These are phyloP conservation scores for Mus spicilegus DNA, from an alignment of 2,113 vertebrate genomes.

Conservation along the genomic window DNA sequence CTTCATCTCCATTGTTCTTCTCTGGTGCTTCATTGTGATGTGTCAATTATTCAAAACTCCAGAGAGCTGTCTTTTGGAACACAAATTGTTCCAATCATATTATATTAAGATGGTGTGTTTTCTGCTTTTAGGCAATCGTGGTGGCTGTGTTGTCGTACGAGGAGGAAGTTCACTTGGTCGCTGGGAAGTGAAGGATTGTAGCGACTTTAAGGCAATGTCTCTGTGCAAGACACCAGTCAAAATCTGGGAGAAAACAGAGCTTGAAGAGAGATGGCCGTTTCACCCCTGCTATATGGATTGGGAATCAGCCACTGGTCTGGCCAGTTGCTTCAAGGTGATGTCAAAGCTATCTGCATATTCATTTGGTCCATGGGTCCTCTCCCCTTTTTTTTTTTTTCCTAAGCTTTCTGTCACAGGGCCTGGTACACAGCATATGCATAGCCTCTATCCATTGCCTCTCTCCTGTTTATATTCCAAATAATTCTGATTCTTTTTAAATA, in stretches of 20 bases:
- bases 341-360: background rate
- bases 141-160: slow-evolving; percentile 93
- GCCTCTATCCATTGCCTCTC: slow-evolving; percentile 17
- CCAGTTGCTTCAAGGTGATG: slow-evolving; percentile 93
- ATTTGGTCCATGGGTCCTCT: background rate
- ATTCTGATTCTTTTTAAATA: background rate
- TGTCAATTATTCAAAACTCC: slow-evolving; percentile 52
- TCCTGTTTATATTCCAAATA: slow-evolving; percentile 37
- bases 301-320: slow-evolving; percentile 91
- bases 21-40: slow-evolving; percentile 46
- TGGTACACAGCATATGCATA: background rate
- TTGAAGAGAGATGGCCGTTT: slow-evolving; percentile 85
- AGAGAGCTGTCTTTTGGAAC: slow-evolving; percentile 9
- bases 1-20: slow-evolving; percentile 61
- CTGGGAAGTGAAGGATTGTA: slow-evolving; percentile 96
- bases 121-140: slow-evolving; percentile 86
- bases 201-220: slow-evolving; percentile 91
- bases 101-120: slow-evolving; percentile 1
- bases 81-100: slow-evolving; percentile 30
- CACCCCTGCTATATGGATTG: slow-evolving; percentile 91
- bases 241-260: slow-evolving; percentile 83
- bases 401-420: background rate
- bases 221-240: slow-evolving; percentile 91
- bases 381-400: background rate
- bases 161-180: slow-evolving; percentile 89